Conservation (phyloP, 2,113 vertebrate species). For the Pyrgilauda ruficollis region DNA sequence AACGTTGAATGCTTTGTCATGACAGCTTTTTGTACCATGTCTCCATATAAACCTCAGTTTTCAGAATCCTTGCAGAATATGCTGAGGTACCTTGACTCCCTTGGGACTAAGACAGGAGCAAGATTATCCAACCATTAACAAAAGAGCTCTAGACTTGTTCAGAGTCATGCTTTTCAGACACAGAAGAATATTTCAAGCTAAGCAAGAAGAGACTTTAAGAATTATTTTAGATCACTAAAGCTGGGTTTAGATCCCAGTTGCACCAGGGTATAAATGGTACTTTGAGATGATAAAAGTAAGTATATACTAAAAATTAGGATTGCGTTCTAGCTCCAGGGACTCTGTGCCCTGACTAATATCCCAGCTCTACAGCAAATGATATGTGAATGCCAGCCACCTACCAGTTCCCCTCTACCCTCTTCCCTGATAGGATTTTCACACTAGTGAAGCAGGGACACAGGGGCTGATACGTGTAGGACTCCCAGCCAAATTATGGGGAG, state of each 20-base stretch:
- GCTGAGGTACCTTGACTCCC: not conserved
- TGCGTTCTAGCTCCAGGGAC: not conserved
- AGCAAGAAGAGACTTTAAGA: not conserved
- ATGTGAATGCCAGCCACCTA: not conserved
- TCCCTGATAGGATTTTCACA: not conserved
- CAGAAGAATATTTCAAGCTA: not conserved
- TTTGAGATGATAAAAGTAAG: not conserved
- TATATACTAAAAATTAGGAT: not conserved
- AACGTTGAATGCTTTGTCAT: not conserved
- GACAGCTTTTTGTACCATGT: not conserved
- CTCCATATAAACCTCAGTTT: not conserved
- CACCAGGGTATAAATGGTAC: not conserved
- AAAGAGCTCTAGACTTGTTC: not conserved
- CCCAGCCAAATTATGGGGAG: not conserved
- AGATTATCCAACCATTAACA: not conserved
- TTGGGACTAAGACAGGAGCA: not conserved
- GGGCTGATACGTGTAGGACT: not conserved
- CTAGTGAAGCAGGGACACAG: accelerated
- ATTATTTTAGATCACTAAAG: not conserved
- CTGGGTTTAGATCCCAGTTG: not conserved
- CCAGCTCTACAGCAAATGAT: not conserved
- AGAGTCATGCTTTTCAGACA: not conserved
- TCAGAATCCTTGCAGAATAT: not conserved
- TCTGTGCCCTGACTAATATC: not conserved
- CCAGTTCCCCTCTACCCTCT: not conserved